Base-by-base conservation (phyloP, 1,140 invertebrate species). In the Parasteatoda tepidariorum region DNA sequence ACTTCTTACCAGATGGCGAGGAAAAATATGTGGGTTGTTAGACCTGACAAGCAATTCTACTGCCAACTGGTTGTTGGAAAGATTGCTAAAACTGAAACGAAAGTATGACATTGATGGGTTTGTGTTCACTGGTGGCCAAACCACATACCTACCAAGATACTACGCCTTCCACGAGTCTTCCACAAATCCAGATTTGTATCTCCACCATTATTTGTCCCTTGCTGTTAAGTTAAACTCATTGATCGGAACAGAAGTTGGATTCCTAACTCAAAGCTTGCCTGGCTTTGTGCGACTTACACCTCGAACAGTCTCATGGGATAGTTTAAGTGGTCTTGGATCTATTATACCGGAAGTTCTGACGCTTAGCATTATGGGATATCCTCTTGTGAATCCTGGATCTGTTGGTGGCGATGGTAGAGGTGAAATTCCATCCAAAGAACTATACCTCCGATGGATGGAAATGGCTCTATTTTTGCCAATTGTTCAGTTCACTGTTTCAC, bases 361-460 rank as follows among this genome's bases (percentile, higher is more conserved):
- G 9, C 94, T 97, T 83, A 96, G 96, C 0, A 92, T 95, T 31
- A 90, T 93, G 76, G 97, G 97, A 0, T 98, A 95, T 90, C 95
- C 96, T 0, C 97, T 98, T 85, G 91, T 98, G 4, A 93, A 98
- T 90, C 95, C 96, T 0, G 97, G 97, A 0, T 94, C 96, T 24
- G 95, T 99, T 31, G 97, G 97, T 0, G 97, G 97, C 2, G 95
- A 96, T 64, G 86, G 84, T 28, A 64, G 62, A 9, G 55, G 28
- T 28, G 55, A 59, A 67, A 86, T 95, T 18, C 95, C 95, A 0
- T 94, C 96, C 73, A 92, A 93, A 85, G 96, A 99, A 87, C 89
- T 99, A 7, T 99, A 96, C 87, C 93, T 97, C 64, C 91, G 97
- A 66, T 99, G 97, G 97, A 88, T 98, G n/a, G 95, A 98, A 88